Base-by-base conservation (phyloP, 2,888 invertebrate species). In the Branchellion lobata region DNA sequence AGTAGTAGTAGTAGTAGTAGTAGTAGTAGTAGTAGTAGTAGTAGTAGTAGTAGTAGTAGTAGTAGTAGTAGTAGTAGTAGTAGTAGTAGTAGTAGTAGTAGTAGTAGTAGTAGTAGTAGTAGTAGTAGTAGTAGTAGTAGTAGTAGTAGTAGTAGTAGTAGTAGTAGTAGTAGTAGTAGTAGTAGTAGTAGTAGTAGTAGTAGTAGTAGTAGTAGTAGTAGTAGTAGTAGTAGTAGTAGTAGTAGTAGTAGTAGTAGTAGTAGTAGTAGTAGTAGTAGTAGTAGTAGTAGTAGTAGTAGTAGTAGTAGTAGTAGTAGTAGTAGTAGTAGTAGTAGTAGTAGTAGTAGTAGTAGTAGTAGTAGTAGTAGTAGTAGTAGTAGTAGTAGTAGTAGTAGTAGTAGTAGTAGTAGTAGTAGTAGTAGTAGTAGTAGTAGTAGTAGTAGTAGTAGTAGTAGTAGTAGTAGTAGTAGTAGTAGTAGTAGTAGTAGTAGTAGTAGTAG, bases 401-500 rank as follows among this genome's bases (percentile, higher is more conserved):
- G n/a, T n/a, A n/a, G n/a, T n/a, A n/a, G n/a, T n/a, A n/a, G n/a
- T n/a, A n/a, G n/a, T n/a, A n/a, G n/a, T n/a, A n/a, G n/a, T n/a
- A n/a, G n/a, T n/a, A n/a, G n/a, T n/a, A n/a, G n/a, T n/a, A n/a
- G n/a, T n/a, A n/a, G n/a, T n/a, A n/a, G n/a, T n/a, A n/a, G n/a
- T n/a, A n/a, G n/a, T n/a, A n/a, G n/a, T n/a, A n/a, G n/a, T n/a
- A n/a, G n/a, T n/a, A n/a, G n/a, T n/a, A n/a, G n/a, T n/a, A n/a
- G n/a, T n/a, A n/a, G 27, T 68, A 68, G 69, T 27, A 14, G 27
- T 18, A 68, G 69, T 68, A 24, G 69, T 68, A 68, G 69, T 68
- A 68, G 69, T 68, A 68, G 69, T 68, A 68, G 69, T 68, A 68
- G 69, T 68, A 68, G 69, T 68, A 68, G 69, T 68, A 68, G 69